phyloP scores from a whole-genome alignment of 2,797 vertebrate species.

The Martes flavigula region DNA sequence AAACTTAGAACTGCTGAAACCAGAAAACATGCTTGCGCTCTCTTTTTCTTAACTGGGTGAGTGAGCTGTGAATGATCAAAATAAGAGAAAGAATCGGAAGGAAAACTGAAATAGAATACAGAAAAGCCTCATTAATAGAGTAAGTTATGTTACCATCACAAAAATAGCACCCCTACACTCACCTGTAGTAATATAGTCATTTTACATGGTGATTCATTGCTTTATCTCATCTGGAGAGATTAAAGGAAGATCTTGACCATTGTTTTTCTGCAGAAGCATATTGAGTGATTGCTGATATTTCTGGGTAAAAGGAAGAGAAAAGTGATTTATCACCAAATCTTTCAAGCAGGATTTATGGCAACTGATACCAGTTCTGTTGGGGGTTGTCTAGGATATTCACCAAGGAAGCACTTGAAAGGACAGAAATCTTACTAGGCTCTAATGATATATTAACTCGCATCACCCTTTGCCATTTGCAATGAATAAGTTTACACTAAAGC shows the following conservation, averaged over 20 bases:
- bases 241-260: background rate
- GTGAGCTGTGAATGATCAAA: background rate
- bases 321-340: background rate
- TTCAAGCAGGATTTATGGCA: background rate
- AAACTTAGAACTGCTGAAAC: background rate
- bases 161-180: slow-evolving; percentile 25
- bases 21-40: background rate
- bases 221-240: background rate
- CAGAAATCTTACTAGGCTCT: background rate
- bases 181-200: slow-evolving; percentile 57
- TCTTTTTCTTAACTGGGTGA: background rate
- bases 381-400: background rate
- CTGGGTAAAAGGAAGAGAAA: background rate
- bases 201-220: slow-evolving; percentile 9
- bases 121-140: slow-evolving; percentile 40
- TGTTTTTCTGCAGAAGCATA: background rate
- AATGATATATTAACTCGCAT: background rate
- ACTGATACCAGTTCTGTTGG: background rate
- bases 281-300: background rate
- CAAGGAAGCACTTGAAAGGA: background rate
- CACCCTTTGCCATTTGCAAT: background rate
- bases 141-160: background rate
- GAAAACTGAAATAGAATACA: slow-evolving; percentile 50
- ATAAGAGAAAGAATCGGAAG: background rate
- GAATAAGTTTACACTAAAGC: background rate